Percentiles rank a stretch among this genome's conserved stretches.
phyloP scores from a whole-genome alignment of 1,140 invertebrate genomes.

The Agrypnia vestita region DNA sequence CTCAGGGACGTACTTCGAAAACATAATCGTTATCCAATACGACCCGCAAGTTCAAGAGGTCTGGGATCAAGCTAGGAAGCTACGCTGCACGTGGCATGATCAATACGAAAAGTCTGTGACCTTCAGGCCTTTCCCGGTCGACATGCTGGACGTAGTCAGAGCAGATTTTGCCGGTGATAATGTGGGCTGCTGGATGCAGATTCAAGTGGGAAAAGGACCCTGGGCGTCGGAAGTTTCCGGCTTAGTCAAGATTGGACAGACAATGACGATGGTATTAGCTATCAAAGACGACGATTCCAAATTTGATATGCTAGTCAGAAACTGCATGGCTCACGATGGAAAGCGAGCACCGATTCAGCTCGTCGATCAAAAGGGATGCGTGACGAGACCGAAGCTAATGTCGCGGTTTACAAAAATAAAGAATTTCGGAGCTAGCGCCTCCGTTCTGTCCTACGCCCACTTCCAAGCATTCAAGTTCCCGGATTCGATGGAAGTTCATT shows the following conservation, averaged over 20 bases:
- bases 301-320: slow-evolving; percentile 95
- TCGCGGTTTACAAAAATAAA: slow-evolving; percentile 96
- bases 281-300: slow-evolving; percentile 97
- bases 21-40: slow-evolving; percentile 95
- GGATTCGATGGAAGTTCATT: slow-evolving; percentile 96
- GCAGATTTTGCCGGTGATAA: slow-evolving; percentile 96
- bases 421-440: slow-evolving; percentile 94
- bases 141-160: slow-evolving; percentile 94
- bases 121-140: slow-evolving; percentile 94
- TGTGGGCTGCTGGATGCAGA: slow-evolving; percentile 96
- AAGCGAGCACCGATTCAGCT: slow-evolving; percentile 95
- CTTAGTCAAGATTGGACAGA: slow-evolving; percentile 95
- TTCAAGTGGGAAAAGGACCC: slow-evolving; percentile 94
- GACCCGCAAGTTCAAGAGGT: slow-evolving; percentile 96
- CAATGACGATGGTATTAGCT: slow-evolving; percentile 97
- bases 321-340: slow-evolving; percentile 95
- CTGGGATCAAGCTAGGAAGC: slow-evolving; percentile 94
- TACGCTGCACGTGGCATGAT: slow-evolving; percentile 96
- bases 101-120: slow-evolving; percentile 96
- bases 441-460: slow-evolving; percentile 92
- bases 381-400: slow-evolving; percentile 93
- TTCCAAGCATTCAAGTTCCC: slow-evolving; percentile 98
- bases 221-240: slow-evolving; percentile 97
- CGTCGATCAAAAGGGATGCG: slow-evolving; percentile 94
- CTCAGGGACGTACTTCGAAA: slow-evolving; percentile 94